A percentile compares a stretch with the other conserved stretches of the same genome.
Evolutionary conservation across 2,888 invertebrate genomes (phyloP).

Genomic region (Melinaea menophilus): DNA sequence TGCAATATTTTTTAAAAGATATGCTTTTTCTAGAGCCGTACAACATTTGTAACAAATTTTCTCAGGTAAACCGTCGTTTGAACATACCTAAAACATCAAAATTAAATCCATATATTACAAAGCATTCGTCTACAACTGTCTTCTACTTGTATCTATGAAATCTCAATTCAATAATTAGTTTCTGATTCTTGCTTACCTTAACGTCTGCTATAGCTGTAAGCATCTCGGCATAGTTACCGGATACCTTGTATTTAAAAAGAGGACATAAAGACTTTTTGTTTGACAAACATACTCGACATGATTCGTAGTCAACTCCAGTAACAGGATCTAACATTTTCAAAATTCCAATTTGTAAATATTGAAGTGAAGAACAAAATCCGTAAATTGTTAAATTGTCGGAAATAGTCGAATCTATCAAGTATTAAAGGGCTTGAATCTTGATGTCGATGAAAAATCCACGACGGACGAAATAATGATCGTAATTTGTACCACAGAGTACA

Average conservation of each 20-base stretch:
- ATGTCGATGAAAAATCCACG: slow-evolving; percentile 26
- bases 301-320: slow-evolving; percentile 54
- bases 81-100: slow-evolving; percentile 51
- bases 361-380: slow-evolving; percentile 47
- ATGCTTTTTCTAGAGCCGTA: slow-evolving; percentile 67
- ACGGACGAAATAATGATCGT: slow-evolving; percentile 8
- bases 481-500: not conserved
- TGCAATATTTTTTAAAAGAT: slow-evolving; percentile 68
- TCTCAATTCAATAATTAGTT: slow-evolving; percentile 6
- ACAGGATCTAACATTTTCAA: slow-evolving; percentile 53
- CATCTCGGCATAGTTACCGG: slow-evolving; percentile 76
- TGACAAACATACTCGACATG: slow-evolving; percentile 69
- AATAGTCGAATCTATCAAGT: slow-evolving; percentile 2
- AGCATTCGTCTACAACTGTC: not conserved
- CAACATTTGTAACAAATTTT: slow-evolving; percentile 70
- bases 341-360: slow-evolving; percentile 30
- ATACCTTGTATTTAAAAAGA: slow-evolving; percentile 67
- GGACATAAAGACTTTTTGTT: slow-evolving; percentile 67
- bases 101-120: not conserved
- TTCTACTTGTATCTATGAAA: slow-evolving; percentile 10
- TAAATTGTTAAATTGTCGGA: slow-evolving; percentile 20
- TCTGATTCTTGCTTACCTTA: slow-evolving; percentile 49
- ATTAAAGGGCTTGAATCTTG: slow-evolving; percentile 12
- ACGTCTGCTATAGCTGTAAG: slow-evolving; percentile 72
- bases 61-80: slow-evolving; percentile 71